Evolutionary conservation across 2,888 invertebrate species (phyloP), one percentile per base, ranked within the genome.

Genomic region (Isotomurus palustris): DNA sequence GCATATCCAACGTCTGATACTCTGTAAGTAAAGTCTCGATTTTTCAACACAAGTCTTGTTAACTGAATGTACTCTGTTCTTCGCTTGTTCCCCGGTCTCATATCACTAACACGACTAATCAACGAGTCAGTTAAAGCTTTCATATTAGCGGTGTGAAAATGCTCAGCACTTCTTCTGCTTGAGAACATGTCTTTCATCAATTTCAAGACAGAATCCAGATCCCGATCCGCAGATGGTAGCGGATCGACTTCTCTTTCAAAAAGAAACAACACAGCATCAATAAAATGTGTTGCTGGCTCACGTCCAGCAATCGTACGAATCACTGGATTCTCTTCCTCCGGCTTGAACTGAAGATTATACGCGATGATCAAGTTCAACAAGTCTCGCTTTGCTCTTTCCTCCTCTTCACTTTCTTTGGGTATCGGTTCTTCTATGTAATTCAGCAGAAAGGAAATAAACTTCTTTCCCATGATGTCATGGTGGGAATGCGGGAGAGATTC

Each of bases 291-390:
- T 22, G 35, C 49, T 12, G 49, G 49, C 10, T 6, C 3, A 6
- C 49, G 3, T n/a, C 54, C 57, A 14, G 61, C 61, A 3, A 61
- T n/a, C 8, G 48, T 52, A 22, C 52, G 54, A n/a, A 58, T 29
- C 4, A 61, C 41, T 22, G 52, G 25, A 28, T 61, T 61, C 22
- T 61, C 61, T 3, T 35, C 47, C 49, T 35, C 21, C 10, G 35
- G 38, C 4, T 12, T 48, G 40, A 61, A 61, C 21, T 61, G 61
- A 5, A 61, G 61, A 48, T 61, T 61, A 48, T 36, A 61, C 2
- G 61, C 61, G 8, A 61, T 48, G 29, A 61, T 24, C 2, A 61
- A 44, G 25, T 58, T 61, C 10, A 58, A 48, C 27, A 57, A 38
- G 5, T 14, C 32, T 1, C 51, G 2, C 8, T 48, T 45, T 8